Evolutionary conservation across 53 echinoderm and acorn worm genomes (phyloP).

Genomic region (Zoroaster sp.): DNA sequence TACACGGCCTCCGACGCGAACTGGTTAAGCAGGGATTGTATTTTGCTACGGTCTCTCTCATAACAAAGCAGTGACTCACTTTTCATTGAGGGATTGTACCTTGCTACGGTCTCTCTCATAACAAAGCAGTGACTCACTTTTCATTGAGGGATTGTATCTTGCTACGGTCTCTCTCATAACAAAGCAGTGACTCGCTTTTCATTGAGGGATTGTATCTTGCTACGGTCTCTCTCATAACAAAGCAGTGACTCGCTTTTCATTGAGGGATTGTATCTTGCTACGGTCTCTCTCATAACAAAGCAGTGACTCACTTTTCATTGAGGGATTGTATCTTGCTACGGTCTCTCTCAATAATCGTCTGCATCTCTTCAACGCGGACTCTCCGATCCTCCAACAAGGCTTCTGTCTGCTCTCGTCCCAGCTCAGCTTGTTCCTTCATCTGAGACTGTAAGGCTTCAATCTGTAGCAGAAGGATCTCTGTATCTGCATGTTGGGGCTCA

Average conservation of each 20-base stretch:
- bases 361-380: conserved; percentile 93
- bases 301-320: conserved; percentile 78
- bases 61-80: conserved; percentile 29
- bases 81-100: conserved; percentile 69
- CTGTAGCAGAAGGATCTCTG: conserved; percentile 83
- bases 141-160: too few species aligned
- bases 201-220: conserved; percentile 78
- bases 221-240: conserved; percentile 56
- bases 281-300: too few species aligned
- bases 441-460: conserved; percentile 96
- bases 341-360: conserved; percentile 92
- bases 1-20: too few species aligned
- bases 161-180: too few species aligned
- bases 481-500: conserved; percentile 40
- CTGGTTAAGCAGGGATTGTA: too few species aligned
- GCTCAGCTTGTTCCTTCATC: conserved; percentile 83
- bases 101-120: too few species aligned
- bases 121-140: too few species aligned
- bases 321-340: conserved; percentile 83
- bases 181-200: too few species aligned
- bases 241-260: background rate
- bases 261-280: background rate
- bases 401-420: conserved; percentile 84
- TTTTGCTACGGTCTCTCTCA: too few species aligned
- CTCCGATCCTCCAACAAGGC: conserved; percentile 90